These are phyloP conservation scores for Mesorhabditis spiculigera DNA, from an alignment of 2,888 invertebrate genomes.

Conservation along the genomic window DNA sequence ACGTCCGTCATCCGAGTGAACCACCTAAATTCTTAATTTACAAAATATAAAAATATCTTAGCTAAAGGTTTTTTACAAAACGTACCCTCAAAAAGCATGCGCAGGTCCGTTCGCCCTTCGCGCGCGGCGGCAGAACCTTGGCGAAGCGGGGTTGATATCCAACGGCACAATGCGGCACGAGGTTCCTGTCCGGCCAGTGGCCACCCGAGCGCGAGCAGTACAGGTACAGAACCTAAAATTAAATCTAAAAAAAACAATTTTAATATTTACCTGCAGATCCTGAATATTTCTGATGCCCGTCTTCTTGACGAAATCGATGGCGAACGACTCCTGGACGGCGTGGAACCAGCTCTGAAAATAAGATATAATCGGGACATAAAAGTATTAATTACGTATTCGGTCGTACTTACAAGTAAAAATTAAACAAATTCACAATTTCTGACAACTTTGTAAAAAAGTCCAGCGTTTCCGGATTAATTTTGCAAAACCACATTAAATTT, in stretches of 20 bases:
- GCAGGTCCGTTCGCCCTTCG: constrained; percentile 20
- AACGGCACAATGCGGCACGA: background rate
- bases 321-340: constrained; percentile 27
- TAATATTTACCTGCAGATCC: constrained; percentile 16
- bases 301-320: constrained; percentile 25
- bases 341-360: constrained; percentile 25
- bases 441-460: too few species aligned
- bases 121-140: constrained; percentile 7
- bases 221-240: constrained; percentile 19
- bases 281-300: constrained; percentile 22
- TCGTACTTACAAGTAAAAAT: too few species aligned
- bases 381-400: too few species aligned
- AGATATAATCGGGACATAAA: too few species aligned
- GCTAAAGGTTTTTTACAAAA: background rate
- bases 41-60: background rate
- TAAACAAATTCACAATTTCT: too few species aligned
- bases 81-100: constrained; percentile 21
- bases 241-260: too few species aligned
- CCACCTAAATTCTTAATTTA: constrained; percentile 8
- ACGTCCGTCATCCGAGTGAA: constrained; percentile 21
- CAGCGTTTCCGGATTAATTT: too few species aligned
- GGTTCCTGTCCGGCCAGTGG: constrained; percentile 12
- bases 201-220: constrained; percentile 22
- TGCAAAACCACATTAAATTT: too few species aligned
- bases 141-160: constrained; percentile 7